Conservation (phyloP, 2,113 vertebrate species). For the Anser cygnoides region DNA sequence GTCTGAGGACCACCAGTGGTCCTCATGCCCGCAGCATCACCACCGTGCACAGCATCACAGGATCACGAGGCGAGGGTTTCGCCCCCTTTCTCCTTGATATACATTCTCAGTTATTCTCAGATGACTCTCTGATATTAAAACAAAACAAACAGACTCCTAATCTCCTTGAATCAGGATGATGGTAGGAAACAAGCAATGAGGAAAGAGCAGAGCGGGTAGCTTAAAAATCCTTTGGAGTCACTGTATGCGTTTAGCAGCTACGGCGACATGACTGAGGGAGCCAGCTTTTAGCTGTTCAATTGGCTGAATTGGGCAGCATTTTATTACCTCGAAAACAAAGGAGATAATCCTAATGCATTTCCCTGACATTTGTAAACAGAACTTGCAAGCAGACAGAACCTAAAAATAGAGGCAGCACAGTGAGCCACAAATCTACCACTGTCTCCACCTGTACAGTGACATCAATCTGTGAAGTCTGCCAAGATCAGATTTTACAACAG, state of each 20-base stretch:
- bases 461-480: background rate
- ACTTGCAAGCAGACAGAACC: slow-evolving; percentile 24
- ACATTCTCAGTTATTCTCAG: background rate
- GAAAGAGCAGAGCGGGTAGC: background rate
- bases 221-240: background rate
- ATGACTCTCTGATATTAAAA: background rate
- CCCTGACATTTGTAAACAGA: slow-evolving; percentile 36
- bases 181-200: background rate
- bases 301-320: slow-evolving; percentile 47
- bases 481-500: background rate
- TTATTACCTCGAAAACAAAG: slow-evolving; percentile 41
- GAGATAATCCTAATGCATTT: slow-evolving; percentile 54
- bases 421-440: slow-evolving; percentile 10
- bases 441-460: background rate
- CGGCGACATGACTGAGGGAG: background rate
- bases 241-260: background rate
- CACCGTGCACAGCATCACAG: background rate
- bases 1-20: background rate
- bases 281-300: background rate
- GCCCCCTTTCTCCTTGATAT: background rate
- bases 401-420: slow-evolving; percentile 56
- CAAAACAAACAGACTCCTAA: background rate
- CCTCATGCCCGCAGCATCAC: background rate
- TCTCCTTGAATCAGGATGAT: background rate
- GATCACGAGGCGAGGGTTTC: background rate